Percentiles rank a stretch among this genome's conserved stretches.
These are phyloP conservation scores for Metacarcinus magister DNA, from an alignment of 2,888 invertebrate genomes.

Conservation along the genomic window DNA sequence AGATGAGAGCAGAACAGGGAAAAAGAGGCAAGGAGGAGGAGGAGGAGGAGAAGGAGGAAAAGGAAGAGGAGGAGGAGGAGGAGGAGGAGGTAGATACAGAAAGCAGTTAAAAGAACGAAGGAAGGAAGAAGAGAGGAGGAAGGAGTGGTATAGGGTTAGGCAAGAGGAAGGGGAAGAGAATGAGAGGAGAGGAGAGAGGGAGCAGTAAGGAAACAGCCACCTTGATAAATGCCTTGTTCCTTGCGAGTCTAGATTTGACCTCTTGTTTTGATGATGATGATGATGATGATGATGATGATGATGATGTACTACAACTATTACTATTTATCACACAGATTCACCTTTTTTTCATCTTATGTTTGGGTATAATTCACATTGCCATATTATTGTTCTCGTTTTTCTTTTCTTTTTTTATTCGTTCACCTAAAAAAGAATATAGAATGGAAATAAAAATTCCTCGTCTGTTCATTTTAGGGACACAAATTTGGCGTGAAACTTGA, in stretches of 20 bases:
- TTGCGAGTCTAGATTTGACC: background rate
- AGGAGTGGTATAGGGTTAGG: background rate
- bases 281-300: background rate
- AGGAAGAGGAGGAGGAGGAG: background rate
- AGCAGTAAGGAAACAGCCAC: background rate
- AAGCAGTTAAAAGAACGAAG: constrained; percentile 26
- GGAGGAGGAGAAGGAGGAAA: background rate
- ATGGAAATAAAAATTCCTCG: background rate
- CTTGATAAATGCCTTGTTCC: background rate
- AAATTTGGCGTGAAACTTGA: constrained; percentile 12
- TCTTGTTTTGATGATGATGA: background rate
- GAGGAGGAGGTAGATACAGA: background rate
- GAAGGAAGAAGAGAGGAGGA: background rate
- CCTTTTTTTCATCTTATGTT: no score
- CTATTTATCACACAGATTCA: no score
- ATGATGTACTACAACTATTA: background rate
- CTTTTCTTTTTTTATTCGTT: background rate
- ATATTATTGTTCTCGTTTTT: no score
- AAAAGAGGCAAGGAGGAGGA: background rate
- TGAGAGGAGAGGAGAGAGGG: background rate
- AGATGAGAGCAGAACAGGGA: background rate
- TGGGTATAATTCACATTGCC: no score
- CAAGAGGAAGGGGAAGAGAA: background rate
- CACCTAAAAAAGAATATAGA: background rate
- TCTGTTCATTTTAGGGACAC: background rate